A percentile compares a stretch with the other conserved stretches of the same genome.
Conservation (phyloP, 2,888 invertebrate species). For the Calliphora vomitoria region DNA sequence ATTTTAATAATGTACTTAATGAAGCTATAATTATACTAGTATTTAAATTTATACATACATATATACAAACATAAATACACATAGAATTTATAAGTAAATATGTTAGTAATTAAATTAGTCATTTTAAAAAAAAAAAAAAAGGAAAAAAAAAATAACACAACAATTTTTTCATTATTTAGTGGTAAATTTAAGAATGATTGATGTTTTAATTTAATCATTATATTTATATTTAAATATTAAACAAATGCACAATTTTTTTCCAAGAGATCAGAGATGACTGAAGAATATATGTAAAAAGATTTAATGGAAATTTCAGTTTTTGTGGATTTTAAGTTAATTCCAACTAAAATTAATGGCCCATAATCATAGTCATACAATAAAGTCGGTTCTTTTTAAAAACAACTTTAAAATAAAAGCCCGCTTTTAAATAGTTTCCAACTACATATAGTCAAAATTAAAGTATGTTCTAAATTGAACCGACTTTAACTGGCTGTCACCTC, state of each 20-base stretch:
- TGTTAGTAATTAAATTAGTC: slow-evolving; percentile 10
- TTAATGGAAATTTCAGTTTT: too few species aligned
- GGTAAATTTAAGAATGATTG: slow-evolving; percentile 48
- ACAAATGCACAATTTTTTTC: background rate
- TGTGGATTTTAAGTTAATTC: too few species aligned
- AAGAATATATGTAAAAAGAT: background rate
- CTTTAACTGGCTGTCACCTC: too few species aligned
- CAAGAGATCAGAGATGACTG: background rate
- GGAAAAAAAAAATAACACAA: too few species aligned
- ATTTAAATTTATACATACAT: background rate
- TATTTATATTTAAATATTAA: background rate
- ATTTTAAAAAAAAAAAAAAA: background rate
- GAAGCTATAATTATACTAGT: slow-evolving; percentile 40
- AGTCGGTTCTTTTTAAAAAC: too few species aligned
- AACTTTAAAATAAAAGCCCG: too few species aligned
- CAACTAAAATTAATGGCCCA: too few species aligned
- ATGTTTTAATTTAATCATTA: slow-evolving; percentile 35
- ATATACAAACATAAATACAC: background rate
- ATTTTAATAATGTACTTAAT: slow-evolving; percentile 39
- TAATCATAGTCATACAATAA: too few species aligned
- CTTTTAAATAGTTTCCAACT: too few species aligned
- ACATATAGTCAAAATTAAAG: too few species aligned
- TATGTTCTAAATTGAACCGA: too few species aligned
- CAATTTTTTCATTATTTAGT: background rate
- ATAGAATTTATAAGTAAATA: background rate